Evolutionary conservation across 2,113 vertebrate species (phyloP).

Genomic region (Cebidichthys violaceus): DNA sequence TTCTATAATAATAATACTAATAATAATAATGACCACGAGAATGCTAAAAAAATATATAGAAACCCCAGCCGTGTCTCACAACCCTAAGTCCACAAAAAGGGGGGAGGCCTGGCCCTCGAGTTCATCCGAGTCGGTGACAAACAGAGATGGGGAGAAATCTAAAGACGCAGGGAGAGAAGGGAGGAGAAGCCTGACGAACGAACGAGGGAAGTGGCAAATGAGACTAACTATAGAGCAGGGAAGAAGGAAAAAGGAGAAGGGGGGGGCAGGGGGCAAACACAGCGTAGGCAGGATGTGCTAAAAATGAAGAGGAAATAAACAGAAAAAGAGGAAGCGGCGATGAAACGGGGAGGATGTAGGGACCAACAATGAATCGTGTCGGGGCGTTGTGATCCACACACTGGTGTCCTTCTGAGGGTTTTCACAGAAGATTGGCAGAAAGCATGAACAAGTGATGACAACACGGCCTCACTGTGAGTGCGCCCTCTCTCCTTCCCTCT

Average conservation of each 20-base stretch:
- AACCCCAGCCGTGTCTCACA: conserved; percentile 75
- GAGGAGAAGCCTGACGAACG: conserved; percentile 56
- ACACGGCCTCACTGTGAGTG: conserved; percentile 79
- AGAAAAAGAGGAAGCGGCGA: conserved; percentile 61
- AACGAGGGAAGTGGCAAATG: conserved; percentile 43
- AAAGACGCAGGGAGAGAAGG: conserved; percentile 37
- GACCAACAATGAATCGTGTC: conserved; percentile 64
- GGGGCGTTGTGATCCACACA: conserved; percentile 72
- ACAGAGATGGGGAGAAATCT: conserved; percentile 46
- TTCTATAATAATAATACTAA: conserved; percentile 62
- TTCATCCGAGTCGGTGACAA: conserved; percentile 64
- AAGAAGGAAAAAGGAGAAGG: conserved; percentile 9
- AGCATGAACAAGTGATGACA: conserved; percentile 78
- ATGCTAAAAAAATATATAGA: conserved; percentile 76
- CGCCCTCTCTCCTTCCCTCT: conserved; percentile 69
- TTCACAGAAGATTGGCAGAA: conserved; percentile 72
- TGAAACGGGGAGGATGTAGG: conserved; percentile 55
- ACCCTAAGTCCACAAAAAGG: conserved; percentile 73
- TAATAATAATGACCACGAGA: conserved; percentile 69
- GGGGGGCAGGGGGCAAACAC: conserved; percentile 33
- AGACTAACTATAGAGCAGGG: conserved; percentile 36
- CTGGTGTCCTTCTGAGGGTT: conserved; percentile 67
- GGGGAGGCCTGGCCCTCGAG: conserved; percentile 60
- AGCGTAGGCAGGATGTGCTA: conserved; percentile 68
- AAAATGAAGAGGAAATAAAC: conserved; percentile 62